phyloP scores from a whole-genome alignment of 1,140 invertebrate genomes.

The Brachionus rotundiformis region DNA sequence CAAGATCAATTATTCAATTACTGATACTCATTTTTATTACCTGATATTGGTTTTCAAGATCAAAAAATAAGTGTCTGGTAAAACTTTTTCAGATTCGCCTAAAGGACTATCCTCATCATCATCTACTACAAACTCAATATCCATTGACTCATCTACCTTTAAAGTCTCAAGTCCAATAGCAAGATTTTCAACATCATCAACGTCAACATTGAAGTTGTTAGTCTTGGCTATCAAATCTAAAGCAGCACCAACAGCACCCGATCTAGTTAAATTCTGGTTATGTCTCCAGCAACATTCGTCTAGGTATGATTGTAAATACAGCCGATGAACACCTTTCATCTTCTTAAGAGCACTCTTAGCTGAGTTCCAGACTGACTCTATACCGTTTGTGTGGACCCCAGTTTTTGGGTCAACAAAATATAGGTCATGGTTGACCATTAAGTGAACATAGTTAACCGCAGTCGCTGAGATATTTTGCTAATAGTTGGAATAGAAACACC shows the following conservation, averaged over 20 bases:
- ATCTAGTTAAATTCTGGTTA: background rate
- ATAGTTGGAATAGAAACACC: conserved; percentile 15
- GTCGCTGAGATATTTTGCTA: conserved; percentile 16
- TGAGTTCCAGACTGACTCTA: no score
- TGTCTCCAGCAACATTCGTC: conserved; percentile 9
- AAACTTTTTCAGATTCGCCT: background rate
- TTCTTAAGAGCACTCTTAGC: no score
- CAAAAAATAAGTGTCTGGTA: no score
- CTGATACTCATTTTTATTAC: no score
- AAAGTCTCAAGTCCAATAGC: background rate
- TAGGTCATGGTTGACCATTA: no score
- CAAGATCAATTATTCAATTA: no score
- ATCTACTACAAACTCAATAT: conserved; percentile 11
- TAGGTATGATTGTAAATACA: background rate
- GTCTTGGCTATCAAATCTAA: background rate
- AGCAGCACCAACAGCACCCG: background rate
- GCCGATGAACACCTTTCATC: background rate
- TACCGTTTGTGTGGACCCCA: no score
- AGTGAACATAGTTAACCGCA: no score
- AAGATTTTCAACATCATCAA: background rate
- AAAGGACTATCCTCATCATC: background rate
- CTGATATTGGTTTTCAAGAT: no score
- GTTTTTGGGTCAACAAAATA: no score
- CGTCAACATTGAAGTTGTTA: background rate
- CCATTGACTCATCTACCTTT: background rate